These are phyloP conservation scores for Pangasianodon gigas DNA, from an alignment of 2,113 vertebrate genomes.

Conservation along the genomic window DNA sequence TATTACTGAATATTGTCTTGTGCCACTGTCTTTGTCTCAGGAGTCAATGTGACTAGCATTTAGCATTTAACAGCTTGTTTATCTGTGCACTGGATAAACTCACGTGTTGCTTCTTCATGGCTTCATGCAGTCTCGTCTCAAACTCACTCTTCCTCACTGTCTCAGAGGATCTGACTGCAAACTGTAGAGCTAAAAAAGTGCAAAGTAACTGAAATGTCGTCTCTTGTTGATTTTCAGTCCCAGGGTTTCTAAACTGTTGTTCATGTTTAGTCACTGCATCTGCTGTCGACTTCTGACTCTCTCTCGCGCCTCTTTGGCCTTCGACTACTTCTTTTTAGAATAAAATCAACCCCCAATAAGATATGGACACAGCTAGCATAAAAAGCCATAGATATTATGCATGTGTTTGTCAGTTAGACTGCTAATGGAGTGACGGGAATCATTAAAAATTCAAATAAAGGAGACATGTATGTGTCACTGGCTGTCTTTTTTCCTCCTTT, in stretches of 20 bases:
- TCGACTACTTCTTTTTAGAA: neutral
- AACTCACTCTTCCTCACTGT: neutral
- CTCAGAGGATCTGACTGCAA: conserved; percentile 12
- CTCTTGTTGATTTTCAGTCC: conserved; percentile 18
- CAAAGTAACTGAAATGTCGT: conserved; percentile 3
- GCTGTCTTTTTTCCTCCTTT: neutral
- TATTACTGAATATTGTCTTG: conserved; percentile 44
- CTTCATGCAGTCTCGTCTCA: conserved; percentile 9
- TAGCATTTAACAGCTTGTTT: neutral
- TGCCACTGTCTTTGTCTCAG: conserved; percentile 11
- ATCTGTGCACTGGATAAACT: neutral
- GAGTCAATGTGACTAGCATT: conserved; percentile 1
- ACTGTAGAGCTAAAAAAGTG: neutral
- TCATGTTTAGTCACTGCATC: neutral
- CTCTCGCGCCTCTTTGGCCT: neutral
- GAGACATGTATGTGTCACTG: neutral
- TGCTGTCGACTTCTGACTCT: neutral
- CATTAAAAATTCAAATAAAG: conserved; percentile 43
- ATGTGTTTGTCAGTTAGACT: conserved; percentile 53
- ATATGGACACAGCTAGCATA: conserved; percentile 30
- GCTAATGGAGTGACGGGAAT: conserved; percentile 45
- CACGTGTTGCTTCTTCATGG: neutral
- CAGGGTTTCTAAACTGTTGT: conserved; percentile 9
- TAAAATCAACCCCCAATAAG: neutral
- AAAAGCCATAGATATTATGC: conserved; percentile 17